Evolutionary conservation across 2,113 vertebrate genomes (phyloP).

Genomic region (Salvelinus fontinalis): DNA sequence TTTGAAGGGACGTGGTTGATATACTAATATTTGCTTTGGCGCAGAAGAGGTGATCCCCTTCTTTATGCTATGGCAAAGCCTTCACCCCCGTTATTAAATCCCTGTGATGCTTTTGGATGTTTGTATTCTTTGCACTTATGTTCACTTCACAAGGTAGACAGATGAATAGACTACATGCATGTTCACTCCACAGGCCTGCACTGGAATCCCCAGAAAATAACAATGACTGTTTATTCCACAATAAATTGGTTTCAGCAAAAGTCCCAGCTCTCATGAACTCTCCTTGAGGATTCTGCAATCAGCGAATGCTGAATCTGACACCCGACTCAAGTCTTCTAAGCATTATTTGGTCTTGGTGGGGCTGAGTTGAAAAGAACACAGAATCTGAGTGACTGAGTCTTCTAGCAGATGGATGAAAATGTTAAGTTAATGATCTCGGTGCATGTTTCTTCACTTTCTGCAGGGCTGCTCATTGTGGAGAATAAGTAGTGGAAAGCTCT

Average conservation of each 20-base stretch:
- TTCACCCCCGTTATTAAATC: not conserved
- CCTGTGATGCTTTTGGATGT: not conserved
- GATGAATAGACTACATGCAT: not conserved
- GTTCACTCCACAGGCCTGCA: not conserved
- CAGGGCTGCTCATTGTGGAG: constrained; percentile 51
- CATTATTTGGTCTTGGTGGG: constrained; percentile 32
- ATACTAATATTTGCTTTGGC: not conserved
- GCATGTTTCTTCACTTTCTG: constrained; percentile 54
- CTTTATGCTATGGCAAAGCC: not conserved
- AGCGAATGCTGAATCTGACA: constrained; percentile 28
- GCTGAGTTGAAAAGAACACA: constrained; percentile 15
- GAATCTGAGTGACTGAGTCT: constrained; percentile 25
- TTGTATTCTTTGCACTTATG: not conserved
- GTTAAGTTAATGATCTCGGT: constrained; percentile 60
- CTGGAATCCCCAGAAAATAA: not conserved
- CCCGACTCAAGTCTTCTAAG: constrained; percentile 4
- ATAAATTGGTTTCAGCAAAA: constrained; percentile 30
- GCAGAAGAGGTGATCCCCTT: not conserved
- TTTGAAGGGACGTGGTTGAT: not conserved
- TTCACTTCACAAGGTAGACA: not conserved
- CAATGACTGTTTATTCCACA: constrained; percentile 2
- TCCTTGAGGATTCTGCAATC: constrained; percentile 36
- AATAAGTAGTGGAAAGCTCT: constrained; percentile 47
- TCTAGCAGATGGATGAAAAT: constrained; percentile 48
- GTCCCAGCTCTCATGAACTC: constrained; percentile 29